Conservation (phyloP, 30 jellyfish, hydroid and myxozoan genomes). For the Phacellophora camtschatica region DNA sequence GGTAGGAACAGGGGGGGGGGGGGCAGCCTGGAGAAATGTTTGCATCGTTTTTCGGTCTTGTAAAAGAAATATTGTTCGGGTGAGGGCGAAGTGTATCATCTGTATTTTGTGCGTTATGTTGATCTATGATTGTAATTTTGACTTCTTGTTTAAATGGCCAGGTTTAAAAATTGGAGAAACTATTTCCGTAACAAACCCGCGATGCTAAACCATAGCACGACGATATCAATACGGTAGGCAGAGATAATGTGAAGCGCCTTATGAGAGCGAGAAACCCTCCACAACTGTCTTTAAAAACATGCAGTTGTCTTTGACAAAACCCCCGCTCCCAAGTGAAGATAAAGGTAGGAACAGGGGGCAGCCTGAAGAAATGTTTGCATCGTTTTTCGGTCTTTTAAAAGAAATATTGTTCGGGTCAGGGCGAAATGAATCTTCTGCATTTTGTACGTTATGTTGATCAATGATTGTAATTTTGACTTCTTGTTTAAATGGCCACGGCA, state of each 20-base stretch:
- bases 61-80: conserved; percentile 59
- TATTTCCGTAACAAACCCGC: too few species aligned
- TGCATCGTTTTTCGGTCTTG: conserved; percentile 56
- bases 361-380: conserved; percentile 85
- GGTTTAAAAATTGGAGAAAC: too few species aligned
- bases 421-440: conserved; percentile 63
- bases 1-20: conserved; percentile 5
- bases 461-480: conserved; percentile 37
- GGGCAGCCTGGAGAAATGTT: conserved; percentile 92
- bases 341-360: conserved; percentile 55
- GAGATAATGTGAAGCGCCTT: too few species aligned
- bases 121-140: conserved; percentile 19
- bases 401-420: conserved; percentile 76
- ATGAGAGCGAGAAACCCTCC: conserved; percentile 16
- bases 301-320: conserved; percentile 32
- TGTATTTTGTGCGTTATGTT: conserved; percentile 2
- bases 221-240: too few species aligned
- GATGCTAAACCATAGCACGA: too few species aligned
- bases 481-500: conserved; percentile 88
- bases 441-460: conserved; percentile 18
- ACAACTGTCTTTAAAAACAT: conserved; percentile 18
- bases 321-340: not conserved
- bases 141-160: conserved; percentile 84
- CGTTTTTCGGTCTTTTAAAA: conserved; percentile 72
- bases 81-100: conserved; percentile 74